Evolutionary conservation across 2,113 vertebrate species (phyloP), one percentile per base, ranked within the genome.

Genomic region (Mungos mungo): DNA sequence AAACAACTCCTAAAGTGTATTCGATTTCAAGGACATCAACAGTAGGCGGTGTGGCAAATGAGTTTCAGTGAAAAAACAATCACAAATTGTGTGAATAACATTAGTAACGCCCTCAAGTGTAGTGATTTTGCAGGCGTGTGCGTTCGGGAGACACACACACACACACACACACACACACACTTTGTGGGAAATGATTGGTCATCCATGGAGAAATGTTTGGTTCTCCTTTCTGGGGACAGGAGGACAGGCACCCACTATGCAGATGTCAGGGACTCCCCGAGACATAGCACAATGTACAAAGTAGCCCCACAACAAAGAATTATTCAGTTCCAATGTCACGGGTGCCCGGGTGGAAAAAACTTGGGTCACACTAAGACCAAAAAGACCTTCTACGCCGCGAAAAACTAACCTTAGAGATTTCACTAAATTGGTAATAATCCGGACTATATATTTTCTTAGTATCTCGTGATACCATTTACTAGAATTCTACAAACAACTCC

Each of bases 311-410:
- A 7, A 7, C 12, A 18, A 15, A 65, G 14, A 80, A 2, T 5
- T 54, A 47, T 3, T 15, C 12, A 13, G 71, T 35, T 5, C 45
- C 21, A 15, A 18, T 4, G 16, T 57, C 8, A 8, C 2, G 0
- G 3, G 31, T 1, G 15, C n/a, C 25, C 4, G 52, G 12, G 7
- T 0, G 0, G 7, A 81, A 23, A n/a, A 69, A 23, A 29, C 5
- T 0, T 16, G 9, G 6, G 54, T 60, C 29, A 0, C 7, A 41
- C 15, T 25, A 16, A 23, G 10, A 12, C 1, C 0, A 65, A 16
- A 66, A 33, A 52, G 3, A n/a, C 25, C 52, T 13, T 35, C n/a
- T 1, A 2, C 5, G 4, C n/a, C 0, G 1, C 3, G 11, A 8
- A 57, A 38, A 60, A 13, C 29, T 13, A 16, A 31, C 38, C 13